A percentile compares a stretch with the other conserved stretches of the same genome.
These are phyloP conservation scores for Patella pellucida DNA, from an alignment of 2,888 invertebrate genomes.

Conservation along the genomic window DNA sequence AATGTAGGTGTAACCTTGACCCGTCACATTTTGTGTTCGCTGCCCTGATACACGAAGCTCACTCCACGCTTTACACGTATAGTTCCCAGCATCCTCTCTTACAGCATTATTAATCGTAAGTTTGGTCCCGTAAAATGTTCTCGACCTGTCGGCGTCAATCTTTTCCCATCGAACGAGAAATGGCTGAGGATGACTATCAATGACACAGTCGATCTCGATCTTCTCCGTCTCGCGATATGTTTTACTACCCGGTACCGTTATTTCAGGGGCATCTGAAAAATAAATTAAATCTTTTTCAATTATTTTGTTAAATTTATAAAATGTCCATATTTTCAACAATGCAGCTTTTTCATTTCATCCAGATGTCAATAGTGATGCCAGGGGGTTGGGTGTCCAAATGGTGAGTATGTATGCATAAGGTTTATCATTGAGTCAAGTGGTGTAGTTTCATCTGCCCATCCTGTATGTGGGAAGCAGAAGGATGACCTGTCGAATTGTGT, in stretches of 20 bases:
- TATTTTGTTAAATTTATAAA: too few species aligned
- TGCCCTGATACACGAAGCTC: constrained; percentile 47
- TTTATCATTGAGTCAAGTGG: too few species aligned
- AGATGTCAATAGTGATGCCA: too few species aligned
- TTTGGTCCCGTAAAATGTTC: constrained; percentile 34
- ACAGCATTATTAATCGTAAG: constrained; percentile 38
- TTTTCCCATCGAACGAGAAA: constrained; percentile 49
- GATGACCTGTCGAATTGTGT: too few species aligned
- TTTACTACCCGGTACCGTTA: constrained; percentile 38
- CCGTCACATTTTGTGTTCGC: constrained; percentile 33
- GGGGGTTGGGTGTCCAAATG: too few species aligned
- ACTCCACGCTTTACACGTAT: constrained; percentile 52
- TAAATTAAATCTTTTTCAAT: background rate
- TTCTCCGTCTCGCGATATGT: constrained; percentile 41
- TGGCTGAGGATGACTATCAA: constrained; percentile 52
- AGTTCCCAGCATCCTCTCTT: constrained; percentile 49
- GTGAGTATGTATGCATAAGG: too few species aligned
- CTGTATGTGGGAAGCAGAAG: too few species aligned
- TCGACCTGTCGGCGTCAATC: constrained; percentile 30
- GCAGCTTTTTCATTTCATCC: too few species aligned
- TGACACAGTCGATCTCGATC: constrained; percentile 45
- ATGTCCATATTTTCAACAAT: too few species aligned
- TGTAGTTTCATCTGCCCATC: too few species aligned
- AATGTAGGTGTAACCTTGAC: constrained; percentile 44
- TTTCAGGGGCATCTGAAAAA: constrained; percentile 52